Percentiles rank a stretch among this genome's conserved stretches.
These are phyloP conservation scores for Vireo griseus DNA, from an alignment of 2,797 vertebrate species.

Conservation along the genomic window DNA sequence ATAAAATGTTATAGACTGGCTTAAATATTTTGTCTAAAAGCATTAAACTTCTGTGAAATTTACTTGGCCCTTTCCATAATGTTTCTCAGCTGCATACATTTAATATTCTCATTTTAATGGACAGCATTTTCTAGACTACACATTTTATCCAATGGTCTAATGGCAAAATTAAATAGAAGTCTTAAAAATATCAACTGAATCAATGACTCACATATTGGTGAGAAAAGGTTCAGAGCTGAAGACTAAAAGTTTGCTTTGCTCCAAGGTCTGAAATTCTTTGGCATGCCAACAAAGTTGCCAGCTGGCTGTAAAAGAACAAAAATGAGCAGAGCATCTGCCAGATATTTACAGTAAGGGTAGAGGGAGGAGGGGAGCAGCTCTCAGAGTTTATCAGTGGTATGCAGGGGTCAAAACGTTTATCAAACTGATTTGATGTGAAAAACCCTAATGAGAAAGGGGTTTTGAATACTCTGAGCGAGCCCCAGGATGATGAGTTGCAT, in stretches of 20 bases:
- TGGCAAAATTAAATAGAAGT: background rate
- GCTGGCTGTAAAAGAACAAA: slow-evolving; percentile 54
- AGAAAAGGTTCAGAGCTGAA: background rate
- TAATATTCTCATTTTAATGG: background rate
- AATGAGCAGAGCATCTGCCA: slow-evolving; percentile 58
- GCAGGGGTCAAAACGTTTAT: slow-evolving; percentile 49
- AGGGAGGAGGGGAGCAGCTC: background rate
- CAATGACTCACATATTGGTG: background rate
- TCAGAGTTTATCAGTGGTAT: slow-evolving; percentile 57
- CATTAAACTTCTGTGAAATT: background rate
- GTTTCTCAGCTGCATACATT: background rate
- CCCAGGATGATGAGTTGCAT: background rate
- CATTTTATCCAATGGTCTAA: background rate
- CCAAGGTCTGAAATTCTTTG: slow-evolving; percentile 10
- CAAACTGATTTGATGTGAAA: slow-evolving; percentile 50
- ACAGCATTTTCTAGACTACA: background rate
- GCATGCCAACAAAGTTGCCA: slow-evolving; percentile 38
- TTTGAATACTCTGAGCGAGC: background rate
- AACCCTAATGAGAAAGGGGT: slow-evolving; percentile 7
- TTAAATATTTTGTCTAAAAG: background rate
- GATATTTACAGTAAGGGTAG: slow-evolving; percentile 50
- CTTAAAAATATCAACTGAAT: background rate
- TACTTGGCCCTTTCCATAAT: background rate
- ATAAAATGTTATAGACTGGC: background rate
- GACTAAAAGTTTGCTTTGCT: slow-evolving; percentile 20